Base-by-base conservation (phyloP, 2,888 invertebrate species). In the Syrista parreyssii region DNA sequence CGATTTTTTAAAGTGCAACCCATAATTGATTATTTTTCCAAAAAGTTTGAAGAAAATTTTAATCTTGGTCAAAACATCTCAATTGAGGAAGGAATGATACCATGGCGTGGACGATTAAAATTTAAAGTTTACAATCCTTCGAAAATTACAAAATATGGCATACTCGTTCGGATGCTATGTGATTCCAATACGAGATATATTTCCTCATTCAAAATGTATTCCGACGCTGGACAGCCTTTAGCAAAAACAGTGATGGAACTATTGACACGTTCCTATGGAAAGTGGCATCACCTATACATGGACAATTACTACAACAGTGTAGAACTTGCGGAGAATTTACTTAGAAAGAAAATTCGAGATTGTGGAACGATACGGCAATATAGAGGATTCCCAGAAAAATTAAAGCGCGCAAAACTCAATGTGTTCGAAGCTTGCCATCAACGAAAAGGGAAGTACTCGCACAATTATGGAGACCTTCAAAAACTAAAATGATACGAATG, bases 41-140 rank as follows among this genome's bases (percentile, higher is more conserved):
- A 78, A 80, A 75, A 79, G 79, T 78, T 82, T 82, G 33, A 73
- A 77, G 74, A 81, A 80, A 80, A 78, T 77, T 77, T 76, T 77
- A 69, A 73, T 68, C 75, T 72, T 31, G 55, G 77, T 74, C 75
- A 79, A 78, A 76, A 80, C 75, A 80, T 81, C 31, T 76, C 76
- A 11, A 80, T 79, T 35, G 76, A 81, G 68, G 81, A 81, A 78
- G 76, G 78, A n/a, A 80, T 81, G 74, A 79, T 78, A 35, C 76
- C 76, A 68, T 78, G 78, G 81, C 75, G 75, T 31, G 79, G 76
- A 74, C 75, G 79, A 69, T 34, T 81, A 6, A 77, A 79, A 68
- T 77, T 79, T 68, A 76, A 79, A 77, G 77, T 75, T 35, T 81
- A 80, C 35, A 78, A 78, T 32, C 76, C 79, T 12, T 40, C 32